Base-by-base conservation (phyloP, 2,113 vertebrate species). In the Glareola pratincola region DNA sequence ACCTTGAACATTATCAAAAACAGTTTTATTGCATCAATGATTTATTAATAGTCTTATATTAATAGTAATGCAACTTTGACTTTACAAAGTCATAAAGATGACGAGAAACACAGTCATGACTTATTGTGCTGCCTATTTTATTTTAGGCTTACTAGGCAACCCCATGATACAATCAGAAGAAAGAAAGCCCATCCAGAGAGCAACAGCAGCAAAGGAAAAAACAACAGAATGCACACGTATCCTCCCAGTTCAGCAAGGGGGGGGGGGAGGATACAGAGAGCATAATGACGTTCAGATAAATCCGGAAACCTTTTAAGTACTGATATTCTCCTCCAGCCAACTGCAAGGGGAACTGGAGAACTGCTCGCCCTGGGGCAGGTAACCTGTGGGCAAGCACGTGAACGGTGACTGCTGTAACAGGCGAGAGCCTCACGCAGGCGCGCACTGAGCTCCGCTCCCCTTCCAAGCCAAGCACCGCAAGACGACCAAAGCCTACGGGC, bases 41-140 rank as follows among this genome's bases (percentile, higher is more conserved):
- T 96, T 95, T 97, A 98, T 98, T 97, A 97, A 96, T 96, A 96
- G 95, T 92, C 79, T 97, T 96, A 27, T 93, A 96, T 96, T 95
- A 97, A 95, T 94, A 96, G 91, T 62, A 93, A 93, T 87, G 89
- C 80, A 95, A 85, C 80, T 96, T 92, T 50, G 92, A 94, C 92
- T 97, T 98, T 94, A 96, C 91, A 97, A 96, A 97, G 96, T 97
- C 97, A 95, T 85, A 88, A 93, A 93, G 88, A 87, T 91, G 88
- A 96, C 15, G 15, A 95, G 78, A 94, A 91, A 93, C 36, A 85
- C 78, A 66, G 89, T 90, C 82, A 91, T 87, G 51, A 94, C 60
- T 93, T 90, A 63, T 6, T 85, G 68, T 63, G 80, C 67, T 71
- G 94, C 24, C 94, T 54, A 59, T 72, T 94, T 96, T 83, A 96